Conservation (phyloP, 2,113 vertebrate genomes). For the Crotalus tigris region DNA sequence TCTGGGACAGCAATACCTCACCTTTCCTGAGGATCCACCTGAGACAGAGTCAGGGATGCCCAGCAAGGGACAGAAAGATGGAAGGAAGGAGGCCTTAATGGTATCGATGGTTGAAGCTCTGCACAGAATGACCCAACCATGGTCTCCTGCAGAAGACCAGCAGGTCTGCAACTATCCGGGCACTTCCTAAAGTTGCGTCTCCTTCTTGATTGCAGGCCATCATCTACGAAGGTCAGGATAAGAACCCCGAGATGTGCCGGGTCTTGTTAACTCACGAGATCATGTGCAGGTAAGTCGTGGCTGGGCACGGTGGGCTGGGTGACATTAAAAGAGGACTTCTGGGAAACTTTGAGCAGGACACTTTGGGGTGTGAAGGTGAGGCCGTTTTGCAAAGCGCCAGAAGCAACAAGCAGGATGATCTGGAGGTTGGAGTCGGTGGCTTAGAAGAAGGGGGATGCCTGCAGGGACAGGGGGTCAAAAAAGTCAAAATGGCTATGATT, state of each 20-base stretch:
- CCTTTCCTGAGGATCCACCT: background rate
- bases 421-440: background rate
- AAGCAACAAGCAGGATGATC: background rate
- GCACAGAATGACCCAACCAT: background rate
- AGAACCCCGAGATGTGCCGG: conserved; percentile 97
- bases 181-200: background rate
- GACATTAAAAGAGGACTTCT: too few species aligned
- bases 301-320: rapidly evolving
- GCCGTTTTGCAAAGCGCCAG: background rate
- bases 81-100: background rate
- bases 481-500: background rate
- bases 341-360: background rate
- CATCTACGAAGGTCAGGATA: conserved; percentile 94
- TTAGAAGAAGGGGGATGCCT: background rate
- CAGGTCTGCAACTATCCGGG: background rate
- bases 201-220: conserved; percentile 75
- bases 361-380: background rate
- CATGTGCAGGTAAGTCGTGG: conserved; percentile 85
- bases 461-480: background rate
- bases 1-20: background rate
- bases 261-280: conserved; percentile 94
- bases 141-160: background rate
- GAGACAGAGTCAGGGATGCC: background rate
- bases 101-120: background rate
- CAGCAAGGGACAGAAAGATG: background rate